Percentiles rank a stretch among this genome's conserved stretches.
phyloP scores from a whole-genome alignment of 1,140 invertebrate species.

The Fopius arisanus region DNA sequence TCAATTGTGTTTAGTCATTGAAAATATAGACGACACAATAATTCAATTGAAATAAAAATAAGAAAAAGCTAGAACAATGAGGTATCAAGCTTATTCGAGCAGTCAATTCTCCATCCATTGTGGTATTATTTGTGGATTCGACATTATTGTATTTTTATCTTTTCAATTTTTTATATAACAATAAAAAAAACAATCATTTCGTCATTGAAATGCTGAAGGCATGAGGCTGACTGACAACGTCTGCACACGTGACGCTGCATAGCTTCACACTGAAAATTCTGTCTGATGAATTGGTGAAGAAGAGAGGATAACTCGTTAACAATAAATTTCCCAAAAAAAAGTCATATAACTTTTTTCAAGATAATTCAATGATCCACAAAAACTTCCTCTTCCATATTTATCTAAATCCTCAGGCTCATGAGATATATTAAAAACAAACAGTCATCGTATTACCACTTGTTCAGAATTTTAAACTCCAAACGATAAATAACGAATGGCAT shows the following conservation, averaged over 20 bases:
- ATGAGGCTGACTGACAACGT: background rate
- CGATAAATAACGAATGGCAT: background rate
- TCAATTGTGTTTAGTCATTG: background rate
- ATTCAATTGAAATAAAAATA: slow-evolving; percentile 1
- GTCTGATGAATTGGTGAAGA: background rate
- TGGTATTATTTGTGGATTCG: background rate
- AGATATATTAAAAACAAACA: too few species aligned
- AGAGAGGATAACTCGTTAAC: background rate
- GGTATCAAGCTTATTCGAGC: slow-evolving; percentile 8
- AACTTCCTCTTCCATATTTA: background rate
- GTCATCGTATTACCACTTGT: too few species aligned
- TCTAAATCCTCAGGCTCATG: too few species aligned
- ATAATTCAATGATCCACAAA: too few species aligned
- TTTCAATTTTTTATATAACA: background rate
- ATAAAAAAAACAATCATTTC: slow-evolving; percentile 11
- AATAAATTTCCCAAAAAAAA: background rate
- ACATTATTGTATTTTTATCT: background rate
- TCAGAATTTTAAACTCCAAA: background rate
- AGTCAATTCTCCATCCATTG: background rate
- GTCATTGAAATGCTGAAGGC: slow-evolving; percentile 21
- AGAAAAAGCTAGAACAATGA: slow-evolving; percentile 1
- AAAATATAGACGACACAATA: background rate
- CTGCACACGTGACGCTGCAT: background rate
- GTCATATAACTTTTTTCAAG: background rate
- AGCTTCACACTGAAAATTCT: background rate